Percentiles rank a stretch among this genome's conserved stretches.
Evolutionary conservation across 2,113 vertebrate genomes (phyloP).

Genomic region (Pithys albifrons): DNA sequence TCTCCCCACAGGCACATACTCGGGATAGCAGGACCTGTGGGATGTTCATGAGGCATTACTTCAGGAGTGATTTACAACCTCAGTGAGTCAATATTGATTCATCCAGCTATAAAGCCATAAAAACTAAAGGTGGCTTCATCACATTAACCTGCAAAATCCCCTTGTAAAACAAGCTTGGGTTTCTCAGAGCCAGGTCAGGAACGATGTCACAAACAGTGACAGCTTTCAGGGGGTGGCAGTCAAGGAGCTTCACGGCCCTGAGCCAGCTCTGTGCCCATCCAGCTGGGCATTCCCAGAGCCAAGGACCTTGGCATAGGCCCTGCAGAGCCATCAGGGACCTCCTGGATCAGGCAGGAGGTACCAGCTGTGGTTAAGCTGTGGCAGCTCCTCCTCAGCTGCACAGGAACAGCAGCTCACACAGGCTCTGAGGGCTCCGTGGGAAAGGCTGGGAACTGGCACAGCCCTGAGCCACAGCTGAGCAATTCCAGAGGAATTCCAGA

Average conservation of each 20-base stretch:
- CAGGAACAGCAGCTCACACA: background rate
- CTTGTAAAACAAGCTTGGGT: background rate
- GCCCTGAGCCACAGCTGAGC: background rate
- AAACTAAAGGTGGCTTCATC: background rate
- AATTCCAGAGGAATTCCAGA: background rate
- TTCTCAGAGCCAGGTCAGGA: background rate
- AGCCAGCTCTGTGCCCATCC: background rate
- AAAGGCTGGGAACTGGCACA: background rate
- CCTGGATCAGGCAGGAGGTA: accelerated
- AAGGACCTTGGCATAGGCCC: background rate
- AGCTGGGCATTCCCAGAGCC: background rate
- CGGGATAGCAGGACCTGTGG: background rate
- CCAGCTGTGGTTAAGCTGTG: background rate
- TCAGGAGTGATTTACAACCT: background rate
- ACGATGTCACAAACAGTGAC: background rate
- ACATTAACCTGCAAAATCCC: background rate
- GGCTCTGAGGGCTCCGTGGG: background rate
- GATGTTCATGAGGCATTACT: background rate
- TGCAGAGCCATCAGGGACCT: background rate
- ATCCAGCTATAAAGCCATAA: background rate
- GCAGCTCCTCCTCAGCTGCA: background rate
- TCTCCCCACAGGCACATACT: background rate
- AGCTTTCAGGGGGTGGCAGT: background rate
- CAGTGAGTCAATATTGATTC: background rate
- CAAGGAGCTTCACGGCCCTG: background rate